phyloP scores from a whole-genome alignment of 2,888 invertebrate species.

The Cephus rjabovi region DNA sequence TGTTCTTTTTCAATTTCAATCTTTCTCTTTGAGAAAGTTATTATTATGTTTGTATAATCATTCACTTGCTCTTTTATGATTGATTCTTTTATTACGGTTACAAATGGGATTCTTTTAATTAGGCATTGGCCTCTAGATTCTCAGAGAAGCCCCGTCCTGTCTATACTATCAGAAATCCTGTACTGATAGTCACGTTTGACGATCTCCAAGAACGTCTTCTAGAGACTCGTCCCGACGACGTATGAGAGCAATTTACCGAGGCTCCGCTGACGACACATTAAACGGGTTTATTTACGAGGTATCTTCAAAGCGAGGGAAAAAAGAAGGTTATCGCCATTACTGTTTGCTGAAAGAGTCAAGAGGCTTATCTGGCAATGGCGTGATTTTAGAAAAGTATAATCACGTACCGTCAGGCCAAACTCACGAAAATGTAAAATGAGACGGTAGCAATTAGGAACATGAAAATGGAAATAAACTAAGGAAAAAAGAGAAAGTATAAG shows the following conservation, averaged over 20 bases:
- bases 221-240: not conserved
- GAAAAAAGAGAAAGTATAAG: not conserved
- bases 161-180: not conserved
- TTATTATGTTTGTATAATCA: not conserved
- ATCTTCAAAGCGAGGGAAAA: not conserved
- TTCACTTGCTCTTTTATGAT: not conserved
- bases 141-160: not conserved
- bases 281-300: slow-evolving; percentile 3
- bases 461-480: not conserved
- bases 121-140: not conserved
- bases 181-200: not conserved
- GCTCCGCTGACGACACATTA: not conserved
- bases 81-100: not conserved
- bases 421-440: not conserved
- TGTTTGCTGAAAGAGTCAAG: not conserved
- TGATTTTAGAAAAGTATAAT: not conserved
- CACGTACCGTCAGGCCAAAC: not conserved
- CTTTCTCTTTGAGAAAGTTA: not conserved
- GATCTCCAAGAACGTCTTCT: not conserved
- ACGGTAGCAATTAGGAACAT: not conserved
- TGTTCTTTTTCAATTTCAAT: too few relatives aligned
- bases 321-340: slow-evolving; percentile 2
- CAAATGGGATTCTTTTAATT: not conserved
- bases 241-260: not conserved
- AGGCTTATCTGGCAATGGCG: not conserved